phyloP scores from a whole-genome alignment of 2,113 vertebrate species.

The Albula goreensis region DNA sequence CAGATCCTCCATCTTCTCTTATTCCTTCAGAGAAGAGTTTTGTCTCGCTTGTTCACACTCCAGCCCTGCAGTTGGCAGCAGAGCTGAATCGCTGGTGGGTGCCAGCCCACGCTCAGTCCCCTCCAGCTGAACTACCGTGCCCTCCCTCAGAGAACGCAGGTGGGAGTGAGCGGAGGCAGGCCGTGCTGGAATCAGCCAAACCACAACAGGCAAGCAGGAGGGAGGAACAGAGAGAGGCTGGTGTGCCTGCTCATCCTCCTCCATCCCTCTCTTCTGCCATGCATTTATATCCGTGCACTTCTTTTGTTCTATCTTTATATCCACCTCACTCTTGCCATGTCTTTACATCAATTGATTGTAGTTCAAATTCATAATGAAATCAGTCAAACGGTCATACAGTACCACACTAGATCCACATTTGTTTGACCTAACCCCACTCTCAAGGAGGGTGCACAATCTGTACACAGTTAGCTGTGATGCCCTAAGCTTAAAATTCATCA shows the following conservation, averaged over 20 bases:
- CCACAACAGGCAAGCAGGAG: not conserved
- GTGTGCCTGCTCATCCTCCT: not conserved
- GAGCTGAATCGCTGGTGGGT: conserved; percentile 5
- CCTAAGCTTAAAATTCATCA: not conserved
- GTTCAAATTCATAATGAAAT: not conserved
- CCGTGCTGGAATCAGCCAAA: not conserved
- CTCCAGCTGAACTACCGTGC: not conserved
- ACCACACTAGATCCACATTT: not conserved
- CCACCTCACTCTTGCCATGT: not conserved
- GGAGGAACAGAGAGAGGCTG: not conserved
- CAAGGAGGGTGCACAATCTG: not conserved
- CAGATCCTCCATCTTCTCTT: not conserved
- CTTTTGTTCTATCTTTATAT: too few relatives aligned
- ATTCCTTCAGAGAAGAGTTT: not conserved
- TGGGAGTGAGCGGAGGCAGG: not conserved
- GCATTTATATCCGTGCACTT: not conserved
- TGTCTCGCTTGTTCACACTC: not conserved
- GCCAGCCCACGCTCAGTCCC: not conserved
- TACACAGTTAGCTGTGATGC: not conserved
- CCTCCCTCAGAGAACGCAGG: not conserved
- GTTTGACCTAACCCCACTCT: not conserved
- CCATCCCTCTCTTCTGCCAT: not conserved
- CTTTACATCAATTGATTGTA: not conserved
- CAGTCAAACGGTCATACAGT: not conserved
- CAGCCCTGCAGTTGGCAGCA: conserved; percentile 2